These are phyloP conservation scores for Brenthis hecate DNA, from an alignment of 2,888 invertebrate genomes.

Conservation along the genomic window DNA sequence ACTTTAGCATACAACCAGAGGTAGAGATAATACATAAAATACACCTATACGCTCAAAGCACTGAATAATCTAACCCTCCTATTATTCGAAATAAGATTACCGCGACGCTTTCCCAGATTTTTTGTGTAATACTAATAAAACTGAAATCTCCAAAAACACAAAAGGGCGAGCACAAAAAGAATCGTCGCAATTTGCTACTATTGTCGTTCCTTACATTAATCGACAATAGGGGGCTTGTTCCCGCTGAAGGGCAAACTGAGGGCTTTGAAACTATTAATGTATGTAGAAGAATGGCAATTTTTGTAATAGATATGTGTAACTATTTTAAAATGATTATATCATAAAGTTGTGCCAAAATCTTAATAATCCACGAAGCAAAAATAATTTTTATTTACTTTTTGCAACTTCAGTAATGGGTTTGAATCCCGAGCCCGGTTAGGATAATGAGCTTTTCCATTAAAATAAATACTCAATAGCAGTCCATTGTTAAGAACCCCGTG, in stretches of 20 bases:
- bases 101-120: constrained; percentile 20
- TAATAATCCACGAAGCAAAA: too few species aligned
- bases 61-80: too few species aligned
- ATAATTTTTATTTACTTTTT: too few species aligned
- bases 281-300: neutral
- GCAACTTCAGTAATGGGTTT: too few species aligned
- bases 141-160: constrained; percentile 33
- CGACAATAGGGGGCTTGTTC: constrained; percentile 25
- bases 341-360: too few species aligned
- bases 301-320: neutral
- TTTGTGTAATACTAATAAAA: constrained; percentile 31
- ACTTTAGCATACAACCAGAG: too few species aligned
- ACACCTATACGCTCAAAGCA: too few species aligned
- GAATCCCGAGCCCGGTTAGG: too few species aligned
- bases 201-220: constrained; percentile 35
- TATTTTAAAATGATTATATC: neutral
- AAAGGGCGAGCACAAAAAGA: constrained; percentile 24
- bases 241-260: constrained; percentile 21
- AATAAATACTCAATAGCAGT: too few species aligned
- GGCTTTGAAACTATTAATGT: constrained; percentile 9
- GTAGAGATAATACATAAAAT: too few species aligned
- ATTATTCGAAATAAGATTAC: constrained; percentile 7
- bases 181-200: constrained; percentile 31
- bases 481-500: too few species aligned
- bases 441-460: too few species aligned